Evolutionary conservation across 37 sponge, comb jelly and placozoan species (phyloP), one percentile per base, ranked within the genome.

Genomic region (Oscarella lobularis): DNA sequence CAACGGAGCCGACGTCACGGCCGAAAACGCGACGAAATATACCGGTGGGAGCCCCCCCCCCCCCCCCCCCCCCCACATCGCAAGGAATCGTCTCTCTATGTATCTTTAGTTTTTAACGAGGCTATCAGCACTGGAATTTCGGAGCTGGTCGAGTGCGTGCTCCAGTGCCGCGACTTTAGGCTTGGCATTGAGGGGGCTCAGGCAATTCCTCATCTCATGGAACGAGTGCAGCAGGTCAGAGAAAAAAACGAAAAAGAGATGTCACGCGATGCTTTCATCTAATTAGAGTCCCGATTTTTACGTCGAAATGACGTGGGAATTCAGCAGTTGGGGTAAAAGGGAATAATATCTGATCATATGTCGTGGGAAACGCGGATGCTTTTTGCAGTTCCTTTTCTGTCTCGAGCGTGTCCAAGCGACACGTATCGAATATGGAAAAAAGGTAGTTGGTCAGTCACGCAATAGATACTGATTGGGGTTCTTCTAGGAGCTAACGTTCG

Each of bases 281-380:
- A 66, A 5, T 68, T 14, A 68, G 71, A 78, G 88, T 1, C 82
- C 90, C 1, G 99, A 98, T 72, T 98, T 91, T 73, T 98, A 98
- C 76, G 80, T 91, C 9, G 99, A 98, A 78, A 98, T 98, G 99
- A 91, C 88, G 48, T 98, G 99, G 99, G 95, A 98, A 70, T 91
- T 98, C 76, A 83, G 90, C 35, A 95, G 92, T 3, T 98, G 99
- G 99, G 74, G 92, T 90, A 40, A n/a, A n/a, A n/a, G n/a, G n/a
- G n/a, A n/a, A n/a, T n/a, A n/a, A n/a, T n/a, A n/a, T n/a, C n/a
- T n/a, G n/a, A n/a, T n/a, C n/a, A n/a, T n/a, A n/a, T n/a, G n/a
- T n/a, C n/a, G n/a, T n/a, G 71, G 29, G n/a, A 34, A 31, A 4
- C 5, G n/a, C 4, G n/a, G n/a, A 34, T 68, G 71, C 31, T 20